phyloP scores from a whole-genome alignment of 2,797 vertebrate species.

The Spheniscus humboldti region DNA sequence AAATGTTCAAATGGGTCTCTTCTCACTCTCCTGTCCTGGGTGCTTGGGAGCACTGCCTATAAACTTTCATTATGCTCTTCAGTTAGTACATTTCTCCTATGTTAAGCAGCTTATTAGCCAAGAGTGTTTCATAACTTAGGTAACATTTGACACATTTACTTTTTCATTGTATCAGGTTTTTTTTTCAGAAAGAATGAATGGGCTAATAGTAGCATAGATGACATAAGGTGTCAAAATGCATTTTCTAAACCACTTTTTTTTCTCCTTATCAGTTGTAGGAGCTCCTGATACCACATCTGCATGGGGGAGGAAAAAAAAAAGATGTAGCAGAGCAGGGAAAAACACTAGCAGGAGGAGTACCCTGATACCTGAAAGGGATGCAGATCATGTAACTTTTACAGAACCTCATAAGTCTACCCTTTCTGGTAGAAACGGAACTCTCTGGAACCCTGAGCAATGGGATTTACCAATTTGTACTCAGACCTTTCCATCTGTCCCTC shows the following conservation, averaged over 20 bases:
- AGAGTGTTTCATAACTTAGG: neutral
- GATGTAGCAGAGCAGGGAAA: neutral
- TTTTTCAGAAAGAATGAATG: neutral
- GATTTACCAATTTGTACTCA: neutral
- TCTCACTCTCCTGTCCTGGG: neutral
- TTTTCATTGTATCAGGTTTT: neutral
- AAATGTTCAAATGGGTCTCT: neutral
- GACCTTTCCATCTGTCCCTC: neutral
- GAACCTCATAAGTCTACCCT: neutral
- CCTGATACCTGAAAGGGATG: neutral
- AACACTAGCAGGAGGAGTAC: neutral
- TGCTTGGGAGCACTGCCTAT: neutral
- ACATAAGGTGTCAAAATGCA: neutral
- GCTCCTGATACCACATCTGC: neutral
- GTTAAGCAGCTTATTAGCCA: neutral
- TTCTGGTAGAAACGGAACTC: neutral
- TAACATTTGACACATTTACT: neutral
- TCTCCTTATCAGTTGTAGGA: neutral
- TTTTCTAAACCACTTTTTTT: neutral
- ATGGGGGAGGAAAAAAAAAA: rapidly evolving
- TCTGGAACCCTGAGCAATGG: neutral
- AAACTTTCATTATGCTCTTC: neutral
- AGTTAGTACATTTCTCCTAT: neutral
- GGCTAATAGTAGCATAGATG: neutral
- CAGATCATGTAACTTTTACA: neutral